phyloP scores from a whole-genome alignment of 2,888 invertebrate species.

The Caenorhabditis panamensis region DNA sequence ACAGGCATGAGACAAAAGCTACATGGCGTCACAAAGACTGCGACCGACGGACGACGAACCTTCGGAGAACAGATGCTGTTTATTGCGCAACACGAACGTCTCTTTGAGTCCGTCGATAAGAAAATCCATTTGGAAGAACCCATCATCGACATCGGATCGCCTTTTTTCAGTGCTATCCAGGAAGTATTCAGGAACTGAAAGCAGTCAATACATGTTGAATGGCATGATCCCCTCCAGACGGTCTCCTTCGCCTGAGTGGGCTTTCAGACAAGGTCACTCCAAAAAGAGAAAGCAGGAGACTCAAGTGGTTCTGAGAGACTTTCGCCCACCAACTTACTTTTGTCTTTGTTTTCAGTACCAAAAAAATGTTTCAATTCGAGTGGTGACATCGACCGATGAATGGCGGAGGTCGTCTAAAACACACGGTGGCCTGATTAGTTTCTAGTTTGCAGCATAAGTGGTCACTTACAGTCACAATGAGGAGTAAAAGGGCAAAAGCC shows the following conservation, averaged over 20 bases:
- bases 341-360: constrained; percentile 55
- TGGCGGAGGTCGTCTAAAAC: constrained; percentile 42
- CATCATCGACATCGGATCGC: constrained; percentile 36
- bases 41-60: constrained; percentile 24
- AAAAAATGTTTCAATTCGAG: constrained; percentile 61
- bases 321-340: constrained; percentile 27
- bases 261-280: constrained; percentile 33
- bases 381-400: constrained; percentile 58
- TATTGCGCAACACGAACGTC: constrained; percentile 55
- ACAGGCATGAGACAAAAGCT: constrained; percentile 37
- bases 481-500: constrained; percentile 8
- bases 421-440: background rate
- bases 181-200: constrained; percentile 66
- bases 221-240: constrained; percentile 11
- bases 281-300: constrained; percentile 11
- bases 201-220: constrained; percentile 2
- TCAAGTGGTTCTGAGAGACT: constrained; percentile 31
- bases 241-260: background rate
- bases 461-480: constrained; percentile 26
- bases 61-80: constrained; percentile 61
- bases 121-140: constrained; percentile 60
- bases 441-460: constrained; percentile 5
- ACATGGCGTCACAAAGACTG: constrained; percentile 41
- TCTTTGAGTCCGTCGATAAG: constrained; percentile 56
- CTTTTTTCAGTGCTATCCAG: constrained; percentile 52